These are phyloP conservation scores for Coreoperca whiteheadi DNA, from an alignment of 2,113 vertebrate species.

Conservation along the genomic window DNA sequence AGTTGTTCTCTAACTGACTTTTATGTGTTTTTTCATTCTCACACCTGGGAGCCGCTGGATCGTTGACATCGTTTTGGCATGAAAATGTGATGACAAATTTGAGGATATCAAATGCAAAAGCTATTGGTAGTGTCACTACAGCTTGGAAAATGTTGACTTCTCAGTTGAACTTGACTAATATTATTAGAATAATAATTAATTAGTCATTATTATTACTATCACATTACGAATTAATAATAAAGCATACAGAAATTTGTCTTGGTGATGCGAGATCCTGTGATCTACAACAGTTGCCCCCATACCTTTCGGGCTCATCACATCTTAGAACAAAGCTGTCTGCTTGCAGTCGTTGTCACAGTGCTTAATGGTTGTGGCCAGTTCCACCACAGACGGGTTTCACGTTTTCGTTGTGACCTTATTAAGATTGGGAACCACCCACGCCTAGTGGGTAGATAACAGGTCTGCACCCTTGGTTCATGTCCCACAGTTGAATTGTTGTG, in stretches of 20 bases:
- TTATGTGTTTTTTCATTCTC: not conserved
- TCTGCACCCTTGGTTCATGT: too few species aligned
- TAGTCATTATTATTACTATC: too few species aligned
- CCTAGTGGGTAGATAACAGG: too few species aligned
- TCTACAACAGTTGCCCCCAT: not conserved
- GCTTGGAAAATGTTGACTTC: not conserved
- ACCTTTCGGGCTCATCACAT: too few species aligned
- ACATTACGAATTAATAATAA: too few species aligned
- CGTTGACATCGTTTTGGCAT: not conserved
- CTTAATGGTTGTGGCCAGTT: not conserved
- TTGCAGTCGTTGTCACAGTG: not conserved
- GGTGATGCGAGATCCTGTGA: not conserved
- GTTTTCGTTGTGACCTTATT: too few species aligned
- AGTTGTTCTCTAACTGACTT: not conserved
- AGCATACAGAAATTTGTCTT: too few species aligned
- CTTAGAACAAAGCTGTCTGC: not conserved
- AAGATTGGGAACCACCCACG: too few species aligned
- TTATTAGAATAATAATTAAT: too few species aligned
- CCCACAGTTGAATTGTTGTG: too few species aligned
- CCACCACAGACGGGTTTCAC: too few species aligned
- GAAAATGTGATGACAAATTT: not conserved
- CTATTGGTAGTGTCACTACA: not conserved
- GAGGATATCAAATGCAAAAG: not conserved
- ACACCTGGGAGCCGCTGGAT: not conserved
- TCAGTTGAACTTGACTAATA: not conserved